These are phyloP conservation scores for Sycobia sp. DNA, from an alignment of 1,140 invertebrate species.

Conservation along the genomic window DNA sequence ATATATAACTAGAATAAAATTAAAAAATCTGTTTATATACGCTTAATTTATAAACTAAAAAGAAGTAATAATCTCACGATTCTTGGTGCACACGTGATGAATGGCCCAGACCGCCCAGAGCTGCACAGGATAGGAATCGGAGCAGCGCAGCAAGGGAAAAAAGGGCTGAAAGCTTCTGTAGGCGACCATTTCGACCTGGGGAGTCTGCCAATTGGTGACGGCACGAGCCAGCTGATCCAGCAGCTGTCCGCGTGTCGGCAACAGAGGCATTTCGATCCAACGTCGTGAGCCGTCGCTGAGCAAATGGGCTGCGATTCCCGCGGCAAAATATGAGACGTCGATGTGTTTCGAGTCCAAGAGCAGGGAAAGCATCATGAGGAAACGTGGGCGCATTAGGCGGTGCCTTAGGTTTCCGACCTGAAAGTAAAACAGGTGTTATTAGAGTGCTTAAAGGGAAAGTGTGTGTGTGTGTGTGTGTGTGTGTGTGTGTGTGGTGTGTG, in stretches of 20 bases:
- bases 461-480: no score
- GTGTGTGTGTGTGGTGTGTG: no score
- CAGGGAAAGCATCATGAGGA: slow-evolving; percentile 68
- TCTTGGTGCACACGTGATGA: slow-evolving; percentile 82
- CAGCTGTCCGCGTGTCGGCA: slow-evolving; percentile 61
- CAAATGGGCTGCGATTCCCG: slow-evolving; percentile 80
- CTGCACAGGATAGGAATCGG: slow-evolving; percentile 72
- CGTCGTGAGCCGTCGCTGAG: slow-evolving; percentile 66
- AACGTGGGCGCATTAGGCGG: slow-evolving; percentile 68
- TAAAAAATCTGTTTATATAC: neutral
- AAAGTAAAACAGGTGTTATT: neutral
- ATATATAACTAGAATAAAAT: no score
- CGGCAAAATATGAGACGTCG: slow-evolving; percentile 84
- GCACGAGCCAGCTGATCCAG: slow-evolving; percentile 65
- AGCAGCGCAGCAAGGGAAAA: slow-evolving; percentile 69
- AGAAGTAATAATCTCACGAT: slow-evolving; percentile 72
- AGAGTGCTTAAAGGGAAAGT: no score
- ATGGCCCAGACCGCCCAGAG: slow-evolving; percentile 86
- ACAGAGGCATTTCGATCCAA: slow-evolving; percentile 58
- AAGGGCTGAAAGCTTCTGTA: slow-evolving; percentile 84
- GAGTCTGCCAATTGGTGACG: slow-evolving; percentile 73
- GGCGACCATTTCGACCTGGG: slow-evolving; percentile 82
- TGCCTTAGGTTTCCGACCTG: slow-evolving; percentile 62
- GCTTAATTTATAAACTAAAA: no score
- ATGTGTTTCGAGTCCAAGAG: slow-evolving; percentile 73